These are phyloP conservation scores for Syrmaticus mikado DNA, from an alignment of 2,113 vertebrate species.

Conservation along the genomic window DNA sequence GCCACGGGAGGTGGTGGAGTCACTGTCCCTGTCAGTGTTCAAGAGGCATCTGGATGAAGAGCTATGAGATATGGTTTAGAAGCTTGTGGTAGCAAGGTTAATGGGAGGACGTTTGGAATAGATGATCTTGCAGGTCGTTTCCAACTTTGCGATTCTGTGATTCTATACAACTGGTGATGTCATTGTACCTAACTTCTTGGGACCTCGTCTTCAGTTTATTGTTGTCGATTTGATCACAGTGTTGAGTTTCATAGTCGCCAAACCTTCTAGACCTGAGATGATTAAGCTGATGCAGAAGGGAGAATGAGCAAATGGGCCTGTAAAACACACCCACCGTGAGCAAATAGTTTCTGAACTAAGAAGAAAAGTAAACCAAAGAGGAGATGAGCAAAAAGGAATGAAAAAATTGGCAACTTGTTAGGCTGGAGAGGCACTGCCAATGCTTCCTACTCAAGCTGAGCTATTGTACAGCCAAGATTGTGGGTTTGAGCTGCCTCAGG, in stretches of 20 bases:
- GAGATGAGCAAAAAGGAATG: background rate
- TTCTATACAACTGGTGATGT: background rate
- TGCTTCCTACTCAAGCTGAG: background rate
- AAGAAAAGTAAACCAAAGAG: background rate
- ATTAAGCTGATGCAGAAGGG: background rate
- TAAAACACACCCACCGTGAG: background rate
- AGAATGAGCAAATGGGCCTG: background rate
- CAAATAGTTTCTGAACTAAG: background rate
- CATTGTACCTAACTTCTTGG: background rate
- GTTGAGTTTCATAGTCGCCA: background rate
- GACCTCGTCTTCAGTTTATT: background rate
- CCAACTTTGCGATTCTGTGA: too few species aligned
- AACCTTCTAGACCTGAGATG: background rate
- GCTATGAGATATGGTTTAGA: too few species aligned
- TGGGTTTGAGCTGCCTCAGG: constrained; percentile 26
- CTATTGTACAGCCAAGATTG: background rate
- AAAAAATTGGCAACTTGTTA: background rate
- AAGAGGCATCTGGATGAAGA: too few species aligned
- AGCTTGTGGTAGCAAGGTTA: too few species aligned
- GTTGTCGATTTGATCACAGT: background rate
- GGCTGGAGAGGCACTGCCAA: background rate
- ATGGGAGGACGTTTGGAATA: too few species aligned
- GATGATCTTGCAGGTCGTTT: too few species aligned
- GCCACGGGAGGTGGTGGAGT: too few species aligned
- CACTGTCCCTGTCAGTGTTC: too few species aligned